A percentile compares a stretch with the other conserved stretches of the same genome.
Conservation (phyloP, 2,113 vertebrate genomes). For the Helogale parvula region DNA sequence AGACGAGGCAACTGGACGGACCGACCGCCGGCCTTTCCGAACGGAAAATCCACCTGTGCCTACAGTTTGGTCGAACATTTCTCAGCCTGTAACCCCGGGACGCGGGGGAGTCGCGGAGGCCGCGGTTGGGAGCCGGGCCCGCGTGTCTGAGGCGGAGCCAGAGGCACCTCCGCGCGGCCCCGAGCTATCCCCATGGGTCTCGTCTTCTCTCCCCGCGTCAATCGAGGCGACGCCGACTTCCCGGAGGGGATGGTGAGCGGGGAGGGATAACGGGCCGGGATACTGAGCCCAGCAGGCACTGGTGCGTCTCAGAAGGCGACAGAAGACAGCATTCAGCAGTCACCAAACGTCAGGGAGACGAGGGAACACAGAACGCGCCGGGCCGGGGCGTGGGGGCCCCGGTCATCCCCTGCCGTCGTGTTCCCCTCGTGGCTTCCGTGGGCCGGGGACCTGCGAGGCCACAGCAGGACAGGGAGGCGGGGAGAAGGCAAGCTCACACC, state of each 20-base stretch:
- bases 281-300: background rate
- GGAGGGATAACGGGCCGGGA: background rate
- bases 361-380: background rate
- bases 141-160: background rate
- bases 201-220: background rate
- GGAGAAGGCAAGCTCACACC: too few species aligned
- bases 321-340: accelerated
- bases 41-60: background rate
- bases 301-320: accelerated
- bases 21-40: background rate
- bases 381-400: background rate
- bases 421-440: accelerated
- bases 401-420: background rate
- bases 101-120: accelerated
- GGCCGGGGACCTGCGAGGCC: background rate
- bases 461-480: background rate
- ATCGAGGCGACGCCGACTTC: background rate
- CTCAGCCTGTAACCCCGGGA: background rate
- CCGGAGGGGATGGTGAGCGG: background rate
- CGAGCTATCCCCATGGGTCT: background rate
- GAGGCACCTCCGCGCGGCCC: background rate
- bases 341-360: too few species aligned
- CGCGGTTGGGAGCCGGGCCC: too few species aligned
- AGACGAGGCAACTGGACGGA: background rate
- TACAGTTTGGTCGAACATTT: background rate